phyloP scores from a whole-genome alignment of 2,113 vertebrate genomes.

The Cepphus grylle region DNA sequence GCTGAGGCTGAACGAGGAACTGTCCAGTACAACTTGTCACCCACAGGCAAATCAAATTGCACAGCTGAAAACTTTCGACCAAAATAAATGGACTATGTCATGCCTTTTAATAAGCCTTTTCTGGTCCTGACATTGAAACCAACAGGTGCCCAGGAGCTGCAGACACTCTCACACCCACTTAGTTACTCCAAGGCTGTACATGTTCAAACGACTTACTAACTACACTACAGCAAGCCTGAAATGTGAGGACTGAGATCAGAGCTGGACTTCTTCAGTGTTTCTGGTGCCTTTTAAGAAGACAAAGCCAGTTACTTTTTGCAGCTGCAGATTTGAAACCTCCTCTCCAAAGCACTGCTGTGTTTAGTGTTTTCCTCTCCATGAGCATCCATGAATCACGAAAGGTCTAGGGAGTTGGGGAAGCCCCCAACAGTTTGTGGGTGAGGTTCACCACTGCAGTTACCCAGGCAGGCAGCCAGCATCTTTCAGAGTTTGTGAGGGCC shows the following conservation, averaged over 20 bases:
- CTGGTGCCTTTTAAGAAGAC: not conserved
- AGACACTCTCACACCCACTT: not conserved
- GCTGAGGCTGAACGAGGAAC: not conserved
- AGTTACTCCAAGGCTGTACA: not conserved
- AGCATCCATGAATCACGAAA: not conserved
- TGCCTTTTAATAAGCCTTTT: not conserved
- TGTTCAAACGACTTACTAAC: not conserved
- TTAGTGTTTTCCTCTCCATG: not conserved
- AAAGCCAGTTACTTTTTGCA: not conserved
- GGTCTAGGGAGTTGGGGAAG: not conserved
- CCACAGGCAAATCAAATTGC: slow-evolving; percentile 13
- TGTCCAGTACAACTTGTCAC: not conserved
- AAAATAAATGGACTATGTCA: not conserved
- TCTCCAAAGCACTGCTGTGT: not conserved
- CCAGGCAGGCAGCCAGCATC: not conserved
- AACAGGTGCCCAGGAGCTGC: not conserved
- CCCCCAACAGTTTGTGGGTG: not conserved
- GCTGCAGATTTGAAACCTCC: not conserved
- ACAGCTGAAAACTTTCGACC: not conserved
- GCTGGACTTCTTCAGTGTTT: not conserved
- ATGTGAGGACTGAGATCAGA: not conserved
- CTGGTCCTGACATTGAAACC: not conserved
- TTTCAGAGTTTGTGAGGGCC: not conserved
- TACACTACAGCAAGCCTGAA: not conserved
- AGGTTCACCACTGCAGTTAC: not conserved